Evolutionary conservation across 2,113 vertebrate species (phyloP).

Genomic region (Tachuris rubrigastra): DNA sequence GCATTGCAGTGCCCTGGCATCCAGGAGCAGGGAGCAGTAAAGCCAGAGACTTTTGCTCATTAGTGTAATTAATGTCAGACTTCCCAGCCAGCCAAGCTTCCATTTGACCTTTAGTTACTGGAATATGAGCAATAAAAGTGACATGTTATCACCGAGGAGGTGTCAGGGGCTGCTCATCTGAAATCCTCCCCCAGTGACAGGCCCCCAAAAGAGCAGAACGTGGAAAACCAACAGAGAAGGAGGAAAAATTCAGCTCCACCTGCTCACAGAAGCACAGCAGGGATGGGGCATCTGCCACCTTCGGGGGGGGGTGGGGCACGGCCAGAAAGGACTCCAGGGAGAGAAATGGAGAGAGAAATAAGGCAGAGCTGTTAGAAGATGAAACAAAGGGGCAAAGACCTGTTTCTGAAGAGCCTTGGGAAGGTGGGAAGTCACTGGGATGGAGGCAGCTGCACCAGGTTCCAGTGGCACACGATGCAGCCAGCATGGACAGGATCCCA

Average conservation of each 20-base stretch:
- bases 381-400: not conserved
- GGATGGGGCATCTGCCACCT: accelerated
- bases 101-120: constrained; percentile 2
- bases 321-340: not conserved
- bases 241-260: not conserved
- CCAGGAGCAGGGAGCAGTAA: not conserved
- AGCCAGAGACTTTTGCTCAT: not conserved
- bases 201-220: not conserved
- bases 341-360: not conserved
- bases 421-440: not conserved
- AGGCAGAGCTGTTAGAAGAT: not conserved
- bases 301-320: not conserved
- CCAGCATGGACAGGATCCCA: not conserved
- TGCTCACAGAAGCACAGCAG: not conserved
- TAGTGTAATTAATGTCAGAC: constrained; percentile 24
- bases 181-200: not conserved
- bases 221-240: not conserved
- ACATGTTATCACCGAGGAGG: not conserved
- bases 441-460: accelerated
- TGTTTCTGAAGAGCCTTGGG: not conserved
- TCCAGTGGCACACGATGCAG: accelerated
- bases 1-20: accelerated
- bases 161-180: not conserved
- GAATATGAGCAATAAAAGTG: not conserved
- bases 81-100: not conserved